Evolutionary conservation across 2,797 vertebrate species (phyloP), one percentile per base, ranked within the genome.

Genomic region (Sylvia borin): DNA sequence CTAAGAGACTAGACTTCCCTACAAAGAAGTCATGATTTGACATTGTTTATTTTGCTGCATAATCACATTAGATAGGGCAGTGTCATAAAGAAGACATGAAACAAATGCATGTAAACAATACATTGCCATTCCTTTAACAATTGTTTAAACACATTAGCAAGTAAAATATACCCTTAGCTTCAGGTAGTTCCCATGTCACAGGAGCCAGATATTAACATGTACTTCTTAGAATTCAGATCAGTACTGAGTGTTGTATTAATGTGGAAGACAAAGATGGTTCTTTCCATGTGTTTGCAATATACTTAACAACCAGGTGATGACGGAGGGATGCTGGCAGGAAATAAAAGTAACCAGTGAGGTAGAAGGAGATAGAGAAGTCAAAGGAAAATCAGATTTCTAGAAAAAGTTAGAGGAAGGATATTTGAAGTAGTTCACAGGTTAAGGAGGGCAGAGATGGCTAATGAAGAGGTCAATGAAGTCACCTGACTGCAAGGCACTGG

Each of bases 11-110:
- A 95, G 78, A 82, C 83, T 91, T 68, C n/a, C 40, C 66, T 81
- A 62, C 55, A 84, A 75, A 94, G 78, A 88, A 91, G 68, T 68
- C 21, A 80, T 75, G 72, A 92, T 92, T 92, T 82, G 79, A 88
- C 75, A 90, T 38, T 89, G 74, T 88, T 87, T 88, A 58, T 91
- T 95, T 88, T 93, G 91, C 72, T 94, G 68, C 3, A 11, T 83
- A 94, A 96, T 89, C 92, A 85, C 43, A 58, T 90, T 62, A 90
- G 58, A 71, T 54, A 71, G 34, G 43, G 66, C 45, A 76, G 70
- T 51, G 62, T 68, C 86, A 80, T 34, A 87, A 92, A 71, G 65
- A 68, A 13, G 65, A 80, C 34, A 74, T 22, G 71, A 91, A 94
- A 57, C 42, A 83, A 82, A 65, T 16, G 13, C 19, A 7, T 51